Evolutionary conservation across 2,113 vertebrate genomes (phyloP), one percentile per base, ranked within the genome.

Genomic region (Sciurus niger): DNA sequence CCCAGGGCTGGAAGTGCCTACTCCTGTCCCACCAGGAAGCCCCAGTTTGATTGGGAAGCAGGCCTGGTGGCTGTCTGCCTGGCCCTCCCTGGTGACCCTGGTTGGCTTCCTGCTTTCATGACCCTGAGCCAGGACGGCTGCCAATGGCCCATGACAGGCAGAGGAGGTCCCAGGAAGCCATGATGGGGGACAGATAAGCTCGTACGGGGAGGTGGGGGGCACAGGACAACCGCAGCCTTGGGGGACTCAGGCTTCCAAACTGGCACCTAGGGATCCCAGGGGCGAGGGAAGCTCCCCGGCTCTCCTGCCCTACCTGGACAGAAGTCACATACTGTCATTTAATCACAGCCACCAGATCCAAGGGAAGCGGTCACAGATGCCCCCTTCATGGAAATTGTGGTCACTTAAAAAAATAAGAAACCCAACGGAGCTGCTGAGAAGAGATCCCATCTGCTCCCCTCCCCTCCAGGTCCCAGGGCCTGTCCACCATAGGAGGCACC

Each of bases 371-470:
- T 13, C 65, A n/a, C 32, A 28, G 43, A 72, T 22, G 28, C 58
- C 37, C 9, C 25, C 28, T 40, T 51, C 7, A 0, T 37, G n/a
- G n/a, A 46, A 63, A 28, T 53, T 34, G 82, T 55, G 87, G 82
- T 13, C n/a, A 1, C 68, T 76, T 30, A 8, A 58, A 58, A 58
- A 58, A 58, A 58, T 30, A 32, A 8, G n/a, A 76, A 12, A 40
- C 43, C 72, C 40, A 34, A 12, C 16, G 20, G 20, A 22, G 30
- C 43, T 51, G 28, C 65, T 2, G 2, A 9, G 2, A 0, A 0
- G 40, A 48, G 73, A 14, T 18, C 6, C 16, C 18, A 0, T 20
- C 2, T 13, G 14, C 46, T 67, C 17, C 12, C 55, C 55, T 60
- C 24, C 43, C 0, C 37, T 43, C 73, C 60, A 12, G 40, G 14